phyloP scores from a whole-genome alignment of 2,888 invertebrate species.

The Coleophora flavipennella region DNA sequence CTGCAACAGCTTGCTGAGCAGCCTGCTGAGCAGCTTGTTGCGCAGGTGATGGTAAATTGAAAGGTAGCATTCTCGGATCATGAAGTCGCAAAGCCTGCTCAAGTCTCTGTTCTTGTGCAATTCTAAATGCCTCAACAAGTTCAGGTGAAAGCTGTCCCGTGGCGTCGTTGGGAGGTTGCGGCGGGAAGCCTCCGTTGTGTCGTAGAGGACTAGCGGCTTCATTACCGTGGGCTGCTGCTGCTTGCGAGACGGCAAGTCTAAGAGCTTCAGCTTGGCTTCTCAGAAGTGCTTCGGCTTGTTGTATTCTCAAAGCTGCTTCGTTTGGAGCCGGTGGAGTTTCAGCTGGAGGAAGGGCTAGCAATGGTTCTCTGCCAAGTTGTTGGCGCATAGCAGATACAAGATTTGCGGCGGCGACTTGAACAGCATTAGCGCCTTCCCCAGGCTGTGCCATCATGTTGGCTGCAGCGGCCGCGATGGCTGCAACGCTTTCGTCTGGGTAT shows the following conservation, averaged over 20 bases:
- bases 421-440: constrained; percentile 75
- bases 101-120: constrained; percentile 83
- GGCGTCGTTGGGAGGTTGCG: constrained; percentile 47
- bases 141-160: constrained; percentile 78
- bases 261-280: constrained; percentile 90
- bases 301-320: constrained; percentile 80
- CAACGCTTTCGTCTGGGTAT: constrained; percentile 79
- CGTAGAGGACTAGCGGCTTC: constrained; percentile 54
- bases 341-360: constrained; percentile 78
- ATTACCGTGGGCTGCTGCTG: constrained; percentile 69
- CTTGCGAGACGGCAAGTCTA: constrained; percentile 84
- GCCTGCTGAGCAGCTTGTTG: constrained; percentile 37
- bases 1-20: constrained; percentile 37
- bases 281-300: constrained; percentile 85
- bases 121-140: constrained; percentile 78
- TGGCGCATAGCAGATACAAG: constrained; percentile 84
- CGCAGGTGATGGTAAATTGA: constrained; percentile 74
- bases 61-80: constrained; percentile 81
- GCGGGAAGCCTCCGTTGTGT: constrained; percentile 64
- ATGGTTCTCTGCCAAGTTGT: constrained; percentile 65
- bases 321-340: constrained; percentile 86
- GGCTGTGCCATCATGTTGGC: constrained; percentile 75
- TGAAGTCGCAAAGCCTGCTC: constrained; percentile 88
- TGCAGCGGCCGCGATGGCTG: constrained; percentile 79
- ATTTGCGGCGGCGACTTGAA: constrained; percentile 82